Evolutionary conservation across 1,140 invertebrate genomes (phyloP).

Genomic region (Caenorhabditis remanei): DNA sequence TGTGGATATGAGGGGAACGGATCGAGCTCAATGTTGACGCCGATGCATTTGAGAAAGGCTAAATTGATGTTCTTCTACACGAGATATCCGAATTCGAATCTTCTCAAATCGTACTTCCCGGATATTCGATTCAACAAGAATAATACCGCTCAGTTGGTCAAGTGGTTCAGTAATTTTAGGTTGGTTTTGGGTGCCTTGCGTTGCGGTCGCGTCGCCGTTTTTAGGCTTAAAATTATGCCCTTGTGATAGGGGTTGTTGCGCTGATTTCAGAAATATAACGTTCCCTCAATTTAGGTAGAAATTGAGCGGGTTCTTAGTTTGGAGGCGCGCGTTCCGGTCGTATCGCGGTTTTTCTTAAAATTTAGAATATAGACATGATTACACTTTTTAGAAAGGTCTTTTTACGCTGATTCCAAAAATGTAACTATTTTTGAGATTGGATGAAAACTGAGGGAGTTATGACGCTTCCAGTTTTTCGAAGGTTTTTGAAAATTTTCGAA

Average conservation of each 20-base stretch:
- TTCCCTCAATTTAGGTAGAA: no score
- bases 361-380: no score
- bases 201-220: no score
- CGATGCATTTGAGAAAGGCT: slow-evolving; percentile 99
- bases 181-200: slow-evolving; percentile 12
- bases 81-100: slow-evolving; percentile 95
- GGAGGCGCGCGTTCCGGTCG: no score
- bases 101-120: slow-evolving; percentile 99
- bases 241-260: neutral
- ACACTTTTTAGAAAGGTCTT: no score
- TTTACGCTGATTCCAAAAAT: no score
- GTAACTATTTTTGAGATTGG: no score
- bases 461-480: no score
- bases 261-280: no score
- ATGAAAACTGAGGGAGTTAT: no score
- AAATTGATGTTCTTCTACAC: slow-evolving; percentile 99
- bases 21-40: slow-evolving; percentile 83
- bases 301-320: no score
- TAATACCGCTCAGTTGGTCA: slow-evolving; percentile 99
- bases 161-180: slow-evolving; percentile 84
- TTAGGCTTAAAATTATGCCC: neutral
- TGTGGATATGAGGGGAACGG: slow-evolving; percentile 66
- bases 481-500: no score
- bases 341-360: neutral
- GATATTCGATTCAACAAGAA: slow-evolving; percentile 99